Percentiles rank a stretch among this genome's conserved stretches.
Evolutionary conservation across 1,140 invertebrate species (phyloP).

Genomic region (Anastrepha obliqua): DNA sequence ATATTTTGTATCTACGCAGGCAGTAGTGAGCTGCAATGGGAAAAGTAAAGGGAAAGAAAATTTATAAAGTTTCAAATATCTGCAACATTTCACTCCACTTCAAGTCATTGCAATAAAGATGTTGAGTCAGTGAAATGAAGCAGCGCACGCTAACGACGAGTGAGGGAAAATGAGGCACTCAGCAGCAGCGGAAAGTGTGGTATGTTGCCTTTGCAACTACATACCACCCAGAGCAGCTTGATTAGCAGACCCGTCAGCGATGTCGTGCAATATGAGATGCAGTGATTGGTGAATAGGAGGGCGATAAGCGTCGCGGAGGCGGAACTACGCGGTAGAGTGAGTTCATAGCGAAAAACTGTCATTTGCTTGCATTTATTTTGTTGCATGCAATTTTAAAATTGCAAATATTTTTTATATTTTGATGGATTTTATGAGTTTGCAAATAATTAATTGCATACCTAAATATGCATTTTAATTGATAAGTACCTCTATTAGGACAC

Average conservation of each 20-base stretch:
- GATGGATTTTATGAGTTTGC: too few relatives aligned
- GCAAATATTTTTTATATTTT: not conserved
- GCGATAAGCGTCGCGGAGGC: too few relatives aligned
- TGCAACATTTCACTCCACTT: not conserved
- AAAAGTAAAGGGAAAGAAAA: not conserved
- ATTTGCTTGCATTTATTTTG: not conserved
- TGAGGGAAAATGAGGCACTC: not conserved
- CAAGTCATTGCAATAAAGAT: not conserved
- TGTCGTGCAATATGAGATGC: not conserved
- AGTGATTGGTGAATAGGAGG: not conserved
- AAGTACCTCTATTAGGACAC: too few relatives aligned
- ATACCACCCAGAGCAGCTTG: not conserved
- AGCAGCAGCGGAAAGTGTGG: not conserved
- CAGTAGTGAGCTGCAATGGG: not conserved
- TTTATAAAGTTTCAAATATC: conserved; percentile 9
- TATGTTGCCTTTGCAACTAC: not conserved
- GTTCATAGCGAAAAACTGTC: too few relatives aligned
- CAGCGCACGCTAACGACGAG: not conserved
- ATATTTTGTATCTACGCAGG: not conserved
- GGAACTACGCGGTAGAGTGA: too few relatives aligned
- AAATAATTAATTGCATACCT: too few relatives aligned
- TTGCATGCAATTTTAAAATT: conserved; percentile 6
- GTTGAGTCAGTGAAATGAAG: not conserved
- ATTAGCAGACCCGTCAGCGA: not conserved
- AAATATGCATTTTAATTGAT: too few relatives aligned